Base-by-base conservation (phyloP, 2,113 vertebrate species). In the Fregata magnificens region DNA sequence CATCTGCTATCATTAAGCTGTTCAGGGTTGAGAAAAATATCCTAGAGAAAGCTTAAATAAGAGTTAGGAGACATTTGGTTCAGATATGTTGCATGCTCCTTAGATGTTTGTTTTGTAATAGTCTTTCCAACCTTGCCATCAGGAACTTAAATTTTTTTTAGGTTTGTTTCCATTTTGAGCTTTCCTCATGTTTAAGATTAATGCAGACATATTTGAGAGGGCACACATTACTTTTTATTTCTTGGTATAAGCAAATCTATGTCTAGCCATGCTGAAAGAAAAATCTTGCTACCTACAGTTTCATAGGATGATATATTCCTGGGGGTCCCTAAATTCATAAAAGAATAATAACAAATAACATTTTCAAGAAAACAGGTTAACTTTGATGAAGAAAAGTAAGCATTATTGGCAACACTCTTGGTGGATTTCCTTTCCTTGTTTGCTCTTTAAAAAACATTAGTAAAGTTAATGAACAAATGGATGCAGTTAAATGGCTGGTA, bases 81-180 rank as follows among this genome's bases (percentile, higher is more conserved):
- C 26, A 29, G 15, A 3, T 42, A 45, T 21, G 11, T 62, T 52
- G 7, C 4, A 50, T 1, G 0, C 4, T 55, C 7, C 28, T 56
- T 72, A 32, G 15, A n/a, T 49, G 22, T 16, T 61, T 82, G 24
- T 34, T 90, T 73, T 58, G 22, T 42, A 58, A 34, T 19, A 58
- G 66, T 53, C 16, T 73, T 90, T 86, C 36, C 31, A 67, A 55
- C 4, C 13, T 77, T 92, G 6, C 11, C 8, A 47, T 47, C 16
- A 67, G 47, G 26, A 86, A 36, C 8, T 11, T 40, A 32, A 15
- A 2, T 62, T 74, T 86, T 67, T 34, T 36, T 62, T 26, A 44
- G 5, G 2, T 50, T 85, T 95, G 4, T 69, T 77, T 90, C 52
- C 6, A 34, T 88, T 88, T 91, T 80, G 15, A 77, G 7, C 3